Evolutionary conservation across 1,140 invertebrate genomes (phyloP), one percentile per base, ranked within the genome.

Genomic region (Penaeus vannamei): DNA sequence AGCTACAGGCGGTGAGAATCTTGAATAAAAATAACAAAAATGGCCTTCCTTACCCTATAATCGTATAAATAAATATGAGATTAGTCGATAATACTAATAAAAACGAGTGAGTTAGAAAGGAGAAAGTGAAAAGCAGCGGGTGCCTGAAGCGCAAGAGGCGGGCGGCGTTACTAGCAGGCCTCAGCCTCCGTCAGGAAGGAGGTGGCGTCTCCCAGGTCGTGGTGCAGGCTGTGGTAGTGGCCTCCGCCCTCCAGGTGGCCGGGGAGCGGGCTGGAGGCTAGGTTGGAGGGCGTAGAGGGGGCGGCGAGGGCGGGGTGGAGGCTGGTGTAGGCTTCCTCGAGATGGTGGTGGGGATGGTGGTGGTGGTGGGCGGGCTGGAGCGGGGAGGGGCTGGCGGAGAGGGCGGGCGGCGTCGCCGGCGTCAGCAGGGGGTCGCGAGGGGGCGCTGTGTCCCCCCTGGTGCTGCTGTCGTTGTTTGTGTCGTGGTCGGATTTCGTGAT

Each of bases 41-140:
- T n/a, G 29, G 12, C 36, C 22, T 80, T 23, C 12, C 46, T 81
- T 81, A 81, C 22, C 26, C 46, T 81, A 60, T 59, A 59, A 59
- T 59, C 79, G 79, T 81, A 81, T 81, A 59, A 81, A 81, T 81
- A 81, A 81, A 81, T 81, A 81, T 53, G 79, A 81, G 46, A 81
- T 81, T 81, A 81, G 79, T 60, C 53, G 3, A 46, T 59, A 59
- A 81, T 81, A 23, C 46, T 59, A 59, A 60, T 29, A 2, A 83
- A 26, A 84, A 61, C 53, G 82, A 84, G 82, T 23, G 80, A 82
- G 77, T 26, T 26, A 80, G 42, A 80, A 46, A 80, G 77, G 42
- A 80, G 77, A 42, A 42, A 36, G 42, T 29, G 29, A 36, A 42
- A 42, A 80, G 29, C 26, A 82, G 53, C 42, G 19, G 7, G 81